Conservation (phyloP, 2,797 vertebrate genomes). For the Tamandua tetradactyla region DNA sequence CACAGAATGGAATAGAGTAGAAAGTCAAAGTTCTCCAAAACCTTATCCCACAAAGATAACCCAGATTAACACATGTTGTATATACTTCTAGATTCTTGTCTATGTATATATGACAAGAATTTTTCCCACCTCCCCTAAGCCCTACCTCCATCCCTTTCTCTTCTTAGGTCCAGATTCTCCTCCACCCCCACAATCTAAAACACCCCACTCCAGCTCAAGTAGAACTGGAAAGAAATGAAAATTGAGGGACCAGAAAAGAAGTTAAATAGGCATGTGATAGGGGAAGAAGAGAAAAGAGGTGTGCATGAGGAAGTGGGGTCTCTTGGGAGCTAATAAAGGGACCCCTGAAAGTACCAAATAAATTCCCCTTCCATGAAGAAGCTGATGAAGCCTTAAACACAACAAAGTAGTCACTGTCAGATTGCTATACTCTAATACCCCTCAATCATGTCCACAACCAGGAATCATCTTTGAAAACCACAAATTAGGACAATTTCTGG, state of each 20-base stretch:
- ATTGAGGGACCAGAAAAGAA: neutral
- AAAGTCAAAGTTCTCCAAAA: neutral
- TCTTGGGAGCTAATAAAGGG: neutral
- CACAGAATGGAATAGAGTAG: neutral
- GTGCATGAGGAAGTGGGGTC: neutral
- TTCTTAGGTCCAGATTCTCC: neutral
- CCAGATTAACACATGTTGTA: neutral
- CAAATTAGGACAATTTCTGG: neutral
- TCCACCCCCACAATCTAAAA: neutral
- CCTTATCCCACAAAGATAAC: neutral
- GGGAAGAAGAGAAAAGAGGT: neutral
- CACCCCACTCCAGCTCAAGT: neutral
- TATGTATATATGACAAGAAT: neutral
- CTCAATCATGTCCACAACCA: neutral
- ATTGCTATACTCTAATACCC: neutral
- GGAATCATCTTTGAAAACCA: conserved; percentile 7
- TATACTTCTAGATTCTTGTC: conserved; percentile 2
- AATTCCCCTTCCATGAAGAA: neutral
- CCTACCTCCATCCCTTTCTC: neutral
- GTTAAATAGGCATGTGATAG: neutral
- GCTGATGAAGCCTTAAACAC: neutral
- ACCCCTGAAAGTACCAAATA: neutral
- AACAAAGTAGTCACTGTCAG: neutral
- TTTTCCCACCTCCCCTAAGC: neutral
- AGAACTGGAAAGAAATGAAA: conserved; percentile 27